Evolutionary conservation across 2,888 invertebrate genomes (phyloP).

Genomic region (Plemyria rubiginata): DNA sequence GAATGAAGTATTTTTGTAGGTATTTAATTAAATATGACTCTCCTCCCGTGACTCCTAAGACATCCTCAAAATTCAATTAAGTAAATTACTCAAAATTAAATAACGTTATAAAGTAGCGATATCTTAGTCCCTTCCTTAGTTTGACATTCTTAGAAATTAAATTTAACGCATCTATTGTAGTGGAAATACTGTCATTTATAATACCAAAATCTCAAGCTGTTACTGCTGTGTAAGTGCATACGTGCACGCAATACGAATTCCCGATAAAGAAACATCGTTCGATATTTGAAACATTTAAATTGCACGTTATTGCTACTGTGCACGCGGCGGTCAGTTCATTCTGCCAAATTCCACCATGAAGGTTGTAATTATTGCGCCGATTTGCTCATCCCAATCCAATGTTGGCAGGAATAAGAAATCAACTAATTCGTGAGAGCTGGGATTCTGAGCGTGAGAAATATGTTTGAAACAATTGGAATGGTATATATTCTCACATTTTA

Average conservation of each 20-base stretch:
- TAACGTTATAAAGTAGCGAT: too few relatives aligned
- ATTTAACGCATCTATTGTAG: not conserved
- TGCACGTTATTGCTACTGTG: constrained; percentile 83
- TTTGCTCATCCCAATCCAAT: constrained; percentile 75
- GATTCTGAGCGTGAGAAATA: constrained; percentile 78
- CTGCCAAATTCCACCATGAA: constrained; percentile 72
- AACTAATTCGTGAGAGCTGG: constrained; percentile 77
- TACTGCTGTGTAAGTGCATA: constrained; percentile 23
- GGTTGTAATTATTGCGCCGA: constrained; percentile 79
- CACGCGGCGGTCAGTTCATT: constrained; percentile 68
- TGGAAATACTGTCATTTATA: constrained; percentile 24
- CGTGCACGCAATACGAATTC: constrained; percentile 38
- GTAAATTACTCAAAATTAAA: too few relatives aligned
- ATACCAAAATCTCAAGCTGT: constrained; percentile 37
- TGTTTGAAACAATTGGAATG: constrained; percentile 54
- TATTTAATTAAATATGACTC: not conserved
- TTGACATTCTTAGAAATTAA: not conserved
- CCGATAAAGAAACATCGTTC: constrained; percentile 53
- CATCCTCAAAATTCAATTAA: too few relatives aligned
- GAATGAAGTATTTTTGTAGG: not conserved
- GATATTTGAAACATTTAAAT: constrained; percentile 84
- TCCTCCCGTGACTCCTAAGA: too few relatives aligned
- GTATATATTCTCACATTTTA: constrained; percentile 30
- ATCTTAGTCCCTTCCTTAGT: not conserved
- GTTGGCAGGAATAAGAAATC: constrained; percentile 77